A percentile compares a stretch with the other conserved stretches of the same genome.
Evolutionary conservation across 2,888 invertebrate genomes (phyloP).

Genomic region (Andrena praecox): DNA sequence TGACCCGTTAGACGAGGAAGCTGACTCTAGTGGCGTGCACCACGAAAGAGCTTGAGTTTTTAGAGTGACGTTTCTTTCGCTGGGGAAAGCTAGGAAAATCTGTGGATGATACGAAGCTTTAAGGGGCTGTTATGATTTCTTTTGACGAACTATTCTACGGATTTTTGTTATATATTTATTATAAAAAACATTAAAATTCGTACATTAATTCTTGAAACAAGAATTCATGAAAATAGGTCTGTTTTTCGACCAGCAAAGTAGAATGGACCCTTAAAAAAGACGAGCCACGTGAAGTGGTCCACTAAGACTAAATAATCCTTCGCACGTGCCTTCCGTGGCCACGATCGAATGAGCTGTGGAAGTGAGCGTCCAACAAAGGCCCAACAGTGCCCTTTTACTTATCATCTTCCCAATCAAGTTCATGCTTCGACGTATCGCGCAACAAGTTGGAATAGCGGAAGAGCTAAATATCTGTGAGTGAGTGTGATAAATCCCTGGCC

Average conservation of each 20-base stretch:
- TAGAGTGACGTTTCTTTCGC: background rate
- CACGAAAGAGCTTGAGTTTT: background rate
- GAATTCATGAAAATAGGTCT: background rate
- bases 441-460: conserved; percentile 35
- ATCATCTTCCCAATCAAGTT: background rate
- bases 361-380: background rate
- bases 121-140: background rate
- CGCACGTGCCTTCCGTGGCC: background rate
- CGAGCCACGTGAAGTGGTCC: background rate
- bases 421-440: background rate
- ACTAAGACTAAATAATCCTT: background rate
- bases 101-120: no score
- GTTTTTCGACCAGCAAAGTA: no score
- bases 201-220: background rate
- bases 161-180: no score
- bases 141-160: no score
- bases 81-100: no score
- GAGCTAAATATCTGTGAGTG: conserved; percentile 19
- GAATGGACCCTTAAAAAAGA: no score
- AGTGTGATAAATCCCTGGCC: conserved; percentile 11
- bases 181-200: no score
- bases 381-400: background rate
- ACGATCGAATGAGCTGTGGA: background rate
- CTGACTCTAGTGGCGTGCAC: background rate
- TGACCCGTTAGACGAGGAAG: conserved; percentile 44